phyloP scores from a whole-genome alignment of 2,797 vertebrate species.

The Pantherophis vulpinus region DNA sequence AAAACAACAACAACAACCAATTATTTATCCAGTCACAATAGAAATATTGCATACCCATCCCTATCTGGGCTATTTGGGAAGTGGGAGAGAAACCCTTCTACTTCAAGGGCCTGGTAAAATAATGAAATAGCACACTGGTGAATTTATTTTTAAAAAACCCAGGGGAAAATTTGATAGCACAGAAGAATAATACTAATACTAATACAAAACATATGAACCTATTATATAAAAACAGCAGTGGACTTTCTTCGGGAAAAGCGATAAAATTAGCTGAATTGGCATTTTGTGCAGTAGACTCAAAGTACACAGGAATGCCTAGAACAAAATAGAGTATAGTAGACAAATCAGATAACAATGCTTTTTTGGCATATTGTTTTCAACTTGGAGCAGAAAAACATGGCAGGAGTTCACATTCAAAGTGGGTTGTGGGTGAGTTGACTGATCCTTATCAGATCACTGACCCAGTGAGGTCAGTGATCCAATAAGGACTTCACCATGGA shows the following conservation, averaged over 20 bases:
- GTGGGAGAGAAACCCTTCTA: background rate
- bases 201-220: background rate
- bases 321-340: background rate
- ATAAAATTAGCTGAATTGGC: background rate
- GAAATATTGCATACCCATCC: background rate
- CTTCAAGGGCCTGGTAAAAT: background rate
- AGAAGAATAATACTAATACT: background rate
- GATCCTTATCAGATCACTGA: background rate
- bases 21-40: background rate
- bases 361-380: background rate
- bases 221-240: background rate
- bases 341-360: background rate
- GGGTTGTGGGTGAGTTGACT: background rate
- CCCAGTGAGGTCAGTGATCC: background rate
- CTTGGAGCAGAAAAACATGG: background rate
- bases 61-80: background rate
- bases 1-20: background rate
- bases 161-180: background rate
- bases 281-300: background rate
- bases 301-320: background rate
- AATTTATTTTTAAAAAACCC: background rate
- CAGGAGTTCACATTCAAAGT: background rate
- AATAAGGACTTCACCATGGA: background rate
- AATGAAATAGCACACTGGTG: background rate
- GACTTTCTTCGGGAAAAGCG: background rate